A percentile compares a stretch with the other conserved stretches of the same genome.
These are phyloP conservation scores for Myotis vivesi DNA, from an alignment of 2,797 vertebrate genomes.

Conservation along the genomic window DNA sequence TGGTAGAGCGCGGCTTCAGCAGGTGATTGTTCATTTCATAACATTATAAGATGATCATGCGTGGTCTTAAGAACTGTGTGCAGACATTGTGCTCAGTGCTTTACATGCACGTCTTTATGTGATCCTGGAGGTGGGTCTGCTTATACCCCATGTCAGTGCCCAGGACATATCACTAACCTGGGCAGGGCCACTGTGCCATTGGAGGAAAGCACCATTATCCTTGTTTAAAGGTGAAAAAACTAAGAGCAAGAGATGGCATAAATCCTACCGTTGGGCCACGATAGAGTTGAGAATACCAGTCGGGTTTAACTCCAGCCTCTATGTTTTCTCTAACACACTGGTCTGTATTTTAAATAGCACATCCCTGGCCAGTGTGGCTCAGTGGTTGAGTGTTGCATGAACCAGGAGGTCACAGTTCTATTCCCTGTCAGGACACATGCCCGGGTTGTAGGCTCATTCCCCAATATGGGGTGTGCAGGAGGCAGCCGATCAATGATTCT, in stretches of 20 bases:
- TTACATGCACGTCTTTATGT: fast-evolving
- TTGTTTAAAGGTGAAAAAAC: not conserved
- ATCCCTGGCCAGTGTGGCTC: not conserved
- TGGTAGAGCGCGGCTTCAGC: fast-evolving
- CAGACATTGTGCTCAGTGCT: not conserved
- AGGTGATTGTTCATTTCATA: too few relatives aligned
- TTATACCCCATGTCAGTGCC: not conserved
- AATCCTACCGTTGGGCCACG: not conserved
- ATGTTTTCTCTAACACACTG: not conserved
- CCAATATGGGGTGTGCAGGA: not conserved
- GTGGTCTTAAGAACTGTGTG: not conserved
- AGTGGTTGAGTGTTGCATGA: not conserved
- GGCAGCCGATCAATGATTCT: not conserved
- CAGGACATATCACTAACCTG: not conserved
- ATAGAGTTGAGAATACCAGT: not conserved
- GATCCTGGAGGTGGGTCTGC: not conserved
- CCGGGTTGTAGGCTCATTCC: not conserved
- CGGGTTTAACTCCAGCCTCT: not conserved
- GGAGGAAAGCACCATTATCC: not conserved
- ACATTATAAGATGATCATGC: not conserved
- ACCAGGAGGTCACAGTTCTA: not conserved
- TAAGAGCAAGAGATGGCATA: not conserved
- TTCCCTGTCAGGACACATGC: not conserved
- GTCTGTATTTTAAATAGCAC: not conserved
- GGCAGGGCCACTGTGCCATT: not conserved